Evolutionary conservation across 2,113 vertebrate genomes (phyloP).

Genomic region (Sterna hirundo): DNA sequence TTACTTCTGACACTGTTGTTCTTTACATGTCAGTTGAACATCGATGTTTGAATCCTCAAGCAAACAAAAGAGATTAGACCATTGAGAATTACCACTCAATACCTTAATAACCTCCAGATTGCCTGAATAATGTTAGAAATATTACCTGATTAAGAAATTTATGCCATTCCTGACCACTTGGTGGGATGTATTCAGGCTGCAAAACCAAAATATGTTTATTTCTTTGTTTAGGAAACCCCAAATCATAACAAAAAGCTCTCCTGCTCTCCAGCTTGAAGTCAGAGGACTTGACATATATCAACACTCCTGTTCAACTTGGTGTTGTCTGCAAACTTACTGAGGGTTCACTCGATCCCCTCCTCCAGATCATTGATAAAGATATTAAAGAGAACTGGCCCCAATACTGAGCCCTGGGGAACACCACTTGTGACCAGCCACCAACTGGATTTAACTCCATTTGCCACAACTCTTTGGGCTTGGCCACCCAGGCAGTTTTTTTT

Average conservation of each 20-base stretch:
- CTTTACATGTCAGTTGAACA: background rate
- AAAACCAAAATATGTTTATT: background rate
- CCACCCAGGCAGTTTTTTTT: too few relatives aligned
- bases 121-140: background rate
- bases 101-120: background rate
- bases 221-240: background rate
- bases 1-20: background rate
- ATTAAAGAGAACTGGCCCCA: too few relatives aligned
- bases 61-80: background rate
- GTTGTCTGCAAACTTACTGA: too few relatives aligned
- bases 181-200: slow-evolving; percentile 74
- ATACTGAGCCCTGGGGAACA: too few relatives aligned
- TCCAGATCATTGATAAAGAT: too few relatives aligned
- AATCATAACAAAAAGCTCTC: background rate
- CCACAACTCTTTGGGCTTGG: too few relatives aligned
- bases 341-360: too few relatives aligned
- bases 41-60: background rate
- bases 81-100: background rate
- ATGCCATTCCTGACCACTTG: slow-evolving; percentile 37
- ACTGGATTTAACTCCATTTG: too few relatives aligned
- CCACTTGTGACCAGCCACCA: too few relatives aligned
- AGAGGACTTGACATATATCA: background rate
- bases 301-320: too few relatives aligned
- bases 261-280: background rate
- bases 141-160: slow-evolving; percentile 67